Conservation (phyloP, 2,113 vertebrate species). For the Caranx ignobilis region DNA sequence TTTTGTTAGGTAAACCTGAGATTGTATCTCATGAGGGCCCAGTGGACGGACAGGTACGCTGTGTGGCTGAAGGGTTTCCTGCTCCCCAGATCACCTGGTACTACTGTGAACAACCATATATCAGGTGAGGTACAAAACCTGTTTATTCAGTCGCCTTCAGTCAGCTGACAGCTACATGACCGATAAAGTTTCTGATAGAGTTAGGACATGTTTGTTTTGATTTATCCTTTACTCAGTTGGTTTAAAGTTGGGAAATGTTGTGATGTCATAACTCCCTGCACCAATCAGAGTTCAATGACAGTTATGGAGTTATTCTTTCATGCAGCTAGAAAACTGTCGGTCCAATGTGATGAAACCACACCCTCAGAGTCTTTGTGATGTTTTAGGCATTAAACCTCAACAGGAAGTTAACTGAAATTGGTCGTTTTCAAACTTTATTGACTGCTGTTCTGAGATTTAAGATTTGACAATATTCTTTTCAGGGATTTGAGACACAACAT, state of each 20-base stretch:
- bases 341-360: background rate
- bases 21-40: conserved; percentile 90
- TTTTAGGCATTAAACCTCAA: background rate
- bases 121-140: conserved; percentile 83
- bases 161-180: background rate
- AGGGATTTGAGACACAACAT: too few species aligned
- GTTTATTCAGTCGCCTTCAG: background rate
- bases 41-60: conserved; percentile 90
- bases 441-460: too few species aligned
- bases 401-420: too few species aligned
- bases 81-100: conserved; percentile 95
- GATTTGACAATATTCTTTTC: too few species aligned
- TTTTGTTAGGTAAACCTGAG: conserved; percentile 91
- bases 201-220: background rate
- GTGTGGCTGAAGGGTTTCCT: conserved; percentile 92
- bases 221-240: background rate
- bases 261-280: background rate
- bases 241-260: background rate
- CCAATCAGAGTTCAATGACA: background rate
- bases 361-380: too few species aligned
- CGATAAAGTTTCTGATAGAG: too few species aligned
- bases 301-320: background rate
- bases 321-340: background rate
- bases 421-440: too few species aligned
- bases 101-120: conserved; percentile 90